Evolutionary conservation across 2,797 vertebrate species (phyloP), one percentile per base, ranked within the genome.

Genomic region (Pseudomugil gertrudae): DNA sequence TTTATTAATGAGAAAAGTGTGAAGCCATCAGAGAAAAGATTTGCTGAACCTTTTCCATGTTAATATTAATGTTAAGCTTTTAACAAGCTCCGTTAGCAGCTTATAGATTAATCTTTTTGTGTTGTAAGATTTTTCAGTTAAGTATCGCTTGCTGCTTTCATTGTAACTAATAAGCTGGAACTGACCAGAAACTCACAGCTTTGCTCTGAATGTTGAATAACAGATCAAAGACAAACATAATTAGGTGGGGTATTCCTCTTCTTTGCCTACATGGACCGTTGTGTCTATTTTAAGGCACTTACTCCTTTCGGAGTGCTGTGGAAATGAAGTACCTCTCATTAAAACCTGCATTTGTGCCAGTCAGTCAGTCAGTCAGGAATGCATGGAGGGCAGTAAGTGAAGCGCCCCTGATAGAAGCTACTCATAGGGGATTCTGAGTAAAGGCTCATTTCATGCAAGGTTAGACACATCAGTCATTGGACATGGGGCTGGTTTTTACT

Each of bases 361-460:
- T 71, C 81, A 79, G 79, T 80, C 79, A 84, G 85, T 73, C 80
- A 80, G 83, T 58, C 82, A 86, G 85, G 83, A 90, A 79, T 47
- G 85, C 69, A 78, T 68, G 72, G 66, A 78, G 83, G 85, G 66
- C 82, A 80, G 72, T 57, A 72, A 81, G 88, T 73, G 67, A 68
- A 79, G 84, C 58, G 51, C 73, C 74, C 71, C 67, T 81, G 90
- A 92, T 83, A 86, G 82, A 72, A 88, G 87, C 83, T 79, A 40
- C 84, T 87, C 80, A 82, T 70, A 58, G 74, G 68, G 79, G 70
- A 78, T 76, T 87, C 57, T 76, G 81, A 88, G 83, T 91, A 87
- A 87, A 91, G 84, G 79, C 91, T 92, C 86, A 92, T 94, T 94
- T 93, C 92, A 91, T 92, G 92, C 93, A 91, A 93, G 91, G 91